Evolutionary conservation across 2,113 vertebrate genomes (phyloP).

Genomic region (Zosterops pallidus): DNA sequence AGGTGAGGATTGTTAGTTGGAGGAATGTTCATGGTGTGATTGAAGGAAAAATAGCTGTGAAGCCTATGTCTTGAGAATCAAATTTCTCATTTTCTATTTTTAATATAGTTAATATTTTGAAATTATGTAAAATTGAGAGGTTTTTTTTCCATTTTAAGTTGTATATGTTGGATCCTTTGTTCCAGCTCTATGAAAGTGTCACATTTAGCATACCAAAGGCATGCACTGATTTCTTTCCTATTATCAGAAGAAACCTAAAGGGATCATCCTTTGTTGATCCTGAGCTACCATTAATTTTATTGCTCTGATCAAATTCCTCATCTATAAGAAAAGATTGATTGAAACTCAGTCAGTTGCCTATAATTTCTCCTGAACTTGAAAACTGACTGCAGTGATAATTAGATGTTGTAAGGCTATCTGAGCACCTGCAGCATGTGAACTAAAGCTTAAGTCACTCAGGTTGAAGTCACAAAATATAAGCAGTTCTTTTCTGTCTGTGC

Average conservation of each 20-base stretch:
- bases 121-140: background rate
- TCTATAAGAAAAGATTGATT: background rate
- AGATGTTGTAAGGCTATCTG: background rate
- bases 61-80: background rate
- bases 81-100: background rate
- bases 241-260: background rate
- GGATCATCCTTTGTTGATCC: background rate
- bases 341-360: background rate
- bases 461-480: background rate
- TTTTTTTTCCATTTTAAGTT: background rate
- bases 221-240: background rate
- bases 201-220: background rate
- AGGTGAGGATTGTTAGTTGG: background rate
- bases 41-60: background rate
- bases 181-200: background rate
- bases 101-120: background rate
- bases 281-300: background rate
- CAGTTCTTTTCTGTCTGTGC: background rate
- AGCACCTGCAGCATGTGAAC: background rate
- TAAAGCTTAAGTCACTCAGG: background rate
- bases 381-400: background rate
- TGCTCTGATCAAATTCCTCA: background rate
- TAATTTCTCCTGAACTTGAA: background rate
- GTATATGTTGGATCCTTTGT: background rate
- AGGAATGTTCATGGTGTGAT: background rate